A percentile compares a stretch with the other conserved stretches of the same genome.
These are phyloP conservation scores for Phaethon lepturus DNA, from an alignment of 2,113 vertebrate species.

Conservation along the genomic window DNA sequence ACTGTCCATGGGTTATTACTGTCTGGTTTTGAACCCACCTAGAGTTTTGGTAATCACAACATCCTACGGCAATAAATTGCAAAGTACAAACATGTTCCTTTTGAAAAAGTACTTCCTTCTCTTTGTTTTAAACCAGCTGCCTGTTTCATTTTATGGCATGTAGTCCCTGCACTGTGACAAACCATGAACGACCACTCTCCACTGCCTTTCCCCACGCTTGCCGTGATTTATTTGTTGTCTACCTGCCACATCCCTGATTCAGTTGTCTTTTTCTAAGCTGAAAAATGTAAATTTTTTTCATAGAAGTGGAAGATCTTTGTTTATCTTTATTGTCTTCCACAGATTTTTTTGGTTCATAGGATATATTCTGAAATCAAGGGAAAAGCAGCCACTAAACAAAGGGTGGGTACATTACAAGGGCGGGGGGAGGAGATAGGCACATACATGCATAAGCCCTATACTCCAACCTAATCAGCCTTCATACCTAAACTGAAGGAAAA, in stretches of 20 bases:
- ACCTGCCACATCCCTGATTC: not conserved
- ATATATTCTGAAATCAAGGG: not conserved
- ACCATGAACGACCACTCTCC: rapidly evolving
- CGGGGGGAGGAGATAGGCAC: not conserved
- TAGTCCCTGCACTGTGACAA: not conserved
- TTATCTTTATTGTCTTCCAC: not conserved
- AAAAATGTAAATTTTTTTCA: not conserved
- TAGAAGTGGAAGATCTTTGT: not conserved
- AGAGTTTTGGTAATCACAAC: not conserved
- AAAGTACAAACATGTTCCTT: not conserved
- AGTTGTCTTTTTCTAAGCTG: not conserved
- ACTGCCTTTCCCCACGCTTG: not conserved
- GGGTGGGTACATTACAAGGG: rapidly evolving
- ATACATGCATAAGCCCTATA: not conserved
- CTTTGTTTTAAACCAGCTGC: not conserved
- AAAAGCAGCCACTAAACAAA: not conserved
- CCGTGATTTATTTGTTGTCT: not conserved
- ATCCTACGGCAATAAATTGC: not conserved
- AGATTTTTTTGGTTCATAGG: not conserved
- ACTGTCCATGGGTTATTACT: not conserved
- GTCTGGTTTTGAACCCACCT: not conserved
- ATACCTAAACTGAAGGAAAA: not conserved
- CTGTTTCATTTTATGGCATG: not conserved
- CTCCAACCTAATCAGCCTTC: not conserved
- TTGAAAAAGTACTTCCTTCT: not conserved